A percentile compares a stretch with the other conserved stretches of the same genome.
Conservation (phyloP, 2,888 invertebrate species). For the Dicranocentrus wangi region DNA sequence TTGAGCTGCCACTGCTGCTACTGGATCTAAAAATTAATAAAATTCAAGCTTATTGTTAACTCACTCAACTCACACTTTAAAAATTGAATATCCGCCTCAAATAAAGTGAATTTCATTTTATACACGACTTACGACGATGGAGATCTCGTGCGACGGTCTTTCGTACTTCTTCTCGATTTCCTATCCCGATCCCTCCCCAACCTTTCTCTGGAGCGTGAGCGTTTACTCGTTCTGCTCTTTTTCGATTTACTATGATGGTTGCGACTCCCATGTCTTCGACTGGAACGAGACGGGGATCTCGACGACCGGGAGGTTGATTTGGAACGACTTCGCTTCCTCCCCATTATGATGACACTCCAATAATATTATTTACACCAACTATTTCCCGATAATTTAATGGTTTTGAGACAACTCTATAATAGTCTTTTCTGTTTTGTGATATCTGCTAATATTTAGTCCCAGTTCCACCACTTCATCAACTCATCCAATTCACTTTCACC, state of each 20-base stretch:
- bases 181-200: constrained; percentile 82
- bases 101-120: no score
- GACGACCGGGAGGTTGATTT: constrained; percentile 67
- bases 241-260: constrained; percentile 69
- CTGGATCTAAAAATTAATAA: constrained; percentile 74
- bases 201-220: constrained; percentile 87
- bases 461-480: background rate
- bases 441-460: no score
- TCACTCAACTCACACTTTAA: no score
- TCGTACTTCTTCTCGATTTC: constrained; percentile 75
- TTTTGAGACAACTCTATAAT: no score
- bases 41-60: no score
- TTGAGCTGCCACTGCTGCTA: constrained; percentile 78
- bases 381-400: background rate
- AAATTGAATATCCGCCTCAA: no score
- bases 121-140: constrained; percentile 68
- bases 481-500: background rate
- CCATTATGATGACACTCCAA: constrained; percentile 47
- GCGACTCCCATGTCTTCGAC: constrained; percentile 60
- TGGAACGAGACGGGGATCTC: constrained; percentile 64
- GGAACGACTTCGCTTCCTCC: constrained; percentile 69
- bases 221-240: constrained; percentile 78
- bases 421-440: no score
- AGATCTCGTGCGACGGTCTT: constrained; percentile 57
- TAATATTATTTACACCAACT: background rate